phyloP scores from a whole-genome alignment of 2,797 vertebrate species.

The Chromobotia macracanthus region DNA sequence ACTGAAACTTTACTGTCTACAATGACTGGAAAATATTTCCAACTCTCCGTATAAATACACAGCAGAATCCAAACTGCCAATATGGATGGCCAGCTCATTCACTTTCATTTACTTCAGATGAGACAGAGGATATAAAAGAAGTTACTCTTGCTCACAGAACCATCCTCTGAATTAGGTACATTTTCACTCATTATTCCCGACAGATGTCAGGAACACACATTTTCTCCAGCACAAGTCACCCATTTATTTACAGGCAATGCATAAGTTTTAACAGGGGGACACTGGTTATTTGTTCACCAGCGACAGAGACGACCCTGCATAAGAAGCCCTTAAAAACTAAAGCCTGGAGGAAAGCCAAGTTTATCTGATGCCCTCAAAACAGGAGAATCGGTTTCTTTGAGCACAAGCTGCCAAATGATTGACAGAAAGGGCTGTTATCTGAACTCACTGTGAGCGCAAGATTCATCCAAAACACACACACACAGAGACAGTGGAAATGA shows the following conservation, averaged over 20 bases:
- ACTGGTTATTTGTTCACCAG: constrained; percentile 64
- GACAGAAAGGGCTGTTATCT: constrained; percentile 31
- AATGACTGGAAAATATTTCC: not conserved
- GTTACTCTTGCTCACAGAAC: constrained; percentile 33
- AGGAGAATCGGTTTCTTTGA: constrained; percentile 36
- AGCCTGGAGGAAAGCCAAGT: constrained; percentile 52
- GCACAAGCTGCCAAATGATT: not conserved
- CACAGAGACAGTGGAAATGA: not conserved
- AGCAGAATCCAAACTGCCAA: constrained; percentile 46
- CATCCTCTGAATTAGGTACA: constrained; percentile 29
- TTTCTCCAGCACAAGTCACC: constrained; percentile 62
- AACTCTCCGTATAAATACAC: not conserved
- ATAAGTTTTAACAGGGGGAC: constrained; percentile 57
- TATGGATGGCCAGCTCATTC: constrained; percentile 40
- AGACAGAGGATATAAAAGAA: constrained; percentile 20
- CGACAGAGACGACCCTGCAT: constrained; percentile 65
- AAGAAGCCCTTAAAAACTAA: constrained; percentile 56
- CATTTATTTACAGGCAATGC: constrained; percentile 59
- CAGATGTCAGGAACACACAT: constrained; percentile 70
- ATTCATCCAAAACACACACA: not conserved
- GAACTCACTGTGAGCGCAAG: constrained; percentile 3
- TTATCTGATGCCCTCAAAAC: not conserved
- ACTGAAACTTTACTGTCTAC: no score
- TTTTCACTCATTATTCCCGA: constrained; percentile 47
- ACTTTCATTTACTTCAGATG: constrained; percentile 5